Evolutionary conservation across 2,888 invertebrate species (phyloP), one percentile per base, ranked within the genome.

Genomic region (Rhingia campestris): DNA sequence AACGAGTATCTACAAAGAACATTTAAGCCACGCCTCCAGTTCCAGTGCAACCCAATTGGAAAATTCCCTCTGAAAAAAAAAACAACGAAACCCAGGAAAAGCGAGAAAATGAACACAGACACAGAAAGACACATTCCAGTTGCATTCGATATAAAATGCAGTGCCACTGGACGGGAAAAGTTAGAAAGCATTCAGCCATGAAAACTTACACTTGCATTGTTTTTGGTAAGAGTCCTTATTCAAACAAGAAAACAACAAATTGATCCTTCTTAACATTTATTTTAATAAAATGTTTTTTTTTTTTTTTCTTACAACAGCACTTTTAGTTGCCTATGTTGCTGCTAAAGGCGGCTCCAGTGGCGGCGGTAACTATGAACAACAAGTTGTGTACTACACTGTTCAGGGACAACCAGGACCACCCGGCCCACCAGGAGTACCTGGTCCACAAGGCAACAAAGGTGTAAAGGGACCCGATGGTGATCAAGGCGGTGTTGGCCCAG

Each of bases 361-460:
- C 12, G 49, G 58, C 30, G 22, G 41, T 10, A 7, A 32, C 6
- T 33, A 45, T 9, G 10, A 41, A 1, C n/a, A 30, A 1, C 59
- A 58, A n/a, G 81, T 79, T 61, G 66, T 86, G 14, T 87, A 86
- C 49, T 87, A 87, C 49, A 86, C 86, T n/a, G 86, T 86, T 37
- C 86, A 86, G 66, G 88, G 87, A 35, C 86, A 87, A 35, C 87
- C 88, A 4, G 88, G 88, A 61, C 87, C 86, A 3, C 86, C 87
- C 2, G 88, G 87, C 0, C 63, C 74, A 9, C 86, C 87, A 4
- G 88, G 88, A 0, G 41, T 58, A 5, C 54, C 85, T 0, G 88
- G 88, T 10, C 54, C 59, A 32, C 56, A 74, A 30, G 87, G 88
- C 9, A 84, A 86, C 51, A 86, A 86, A n/a, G 88, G 87, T 6